These are phyloP conservation scores for Odontomachus brunneus DNA, from an alignment of 1,140 invertebrate species.

Conservation along the genomic window DNA sequence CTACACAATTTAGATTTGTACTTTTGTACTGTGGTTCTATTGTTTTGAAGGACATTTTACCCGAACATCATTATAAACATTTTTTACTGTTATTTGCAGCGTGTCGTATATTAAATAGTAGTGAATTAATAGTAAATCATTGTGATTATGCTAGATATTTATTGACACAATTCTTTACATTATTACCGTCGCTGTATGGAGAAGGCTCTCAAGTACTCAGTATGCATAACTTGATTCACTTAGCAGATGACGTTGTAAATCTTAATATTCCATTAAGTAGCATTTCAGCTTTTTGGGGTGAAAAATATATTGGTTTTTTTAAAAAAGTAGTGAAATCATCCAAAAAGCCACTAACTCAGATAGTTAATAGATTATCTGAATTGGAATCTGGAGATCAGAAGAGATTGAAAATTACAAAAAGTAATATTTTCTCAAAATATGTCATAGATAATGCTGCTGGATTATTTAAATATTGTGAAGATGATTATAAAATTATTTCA, in stretches of 20 bases:
- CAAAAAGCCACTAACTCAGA: slow-evolving; percentile 6
- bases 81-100: no score
- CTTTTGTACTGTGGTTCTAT: not conserved
- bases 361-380: slow-evolving; percentile 26
- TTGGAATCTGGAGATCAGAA: not conserved
- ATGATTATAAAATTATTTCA: slow-evolving; percentile 23
- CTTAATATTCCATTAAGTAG: no score
- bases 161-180: not conserved
- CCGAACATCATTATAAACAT: not conserved
- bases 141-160: slow-evolving; percentile 29
- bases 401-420: not conserved
- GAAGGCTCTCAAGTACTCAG: slow-evolving; percentile 10
- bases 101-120: slow-evolving; percentile 11
- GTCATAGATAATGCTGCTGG: not conserved
- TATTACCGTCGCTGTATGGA: slow-evolving; percentile 4
- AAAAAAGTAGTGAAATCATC: slow-evolving; percentile 17
- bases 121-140: not conserved
- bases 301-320: no score
- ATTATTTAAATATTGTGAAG: not conserved
- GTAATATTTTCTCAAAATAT: not conserved
- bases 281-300: slow-evolving; percentile 14
- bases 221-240: slow-evolving; percentile 6
- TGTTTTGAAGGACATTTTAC: not conserved
- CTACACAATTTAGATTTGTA: slow-evolving; percentile 10
- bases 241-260: not conserved